phyloP scores from a whole-genome alignment of 2,888 invertebrate species.

The Lampropteryx suffumata region DNA sequence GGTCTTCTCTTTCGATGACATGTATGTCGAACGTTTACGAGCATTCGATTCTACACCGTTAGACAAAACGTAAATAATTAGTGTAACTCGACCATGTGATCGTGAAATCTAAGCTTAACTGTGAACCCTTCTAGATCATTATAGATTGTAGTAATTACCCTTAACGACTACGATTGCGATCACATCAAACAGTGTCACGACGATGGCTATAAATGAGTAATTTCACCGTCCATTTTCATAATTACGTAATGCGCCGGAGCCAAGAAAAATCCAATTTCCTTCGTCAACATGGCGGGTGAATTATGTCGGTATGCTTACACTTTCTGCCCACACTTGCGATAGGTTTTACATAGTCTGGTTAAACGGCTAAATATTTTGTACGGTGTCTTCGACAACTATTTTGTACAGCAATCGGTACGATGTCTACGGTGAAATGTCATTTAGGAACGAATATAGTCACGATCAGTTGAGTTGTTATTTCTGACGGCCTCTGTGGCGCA shows the following conservation, averaged over 20 bases:
- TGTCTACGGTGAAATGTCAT: no score
- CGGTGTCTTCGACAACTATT: neutral
- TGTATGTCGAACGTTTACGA: no score
- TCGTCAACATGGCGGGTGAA: slow-evolving; percentile 31
- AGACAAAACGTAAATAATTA: no score
- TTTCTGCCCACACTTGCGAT: slow-evolving; percentile 8
- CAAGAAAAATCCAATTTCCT: slow-evolving; percentile 48
- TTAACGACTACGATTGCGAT: slow-evolving; percentile 40
- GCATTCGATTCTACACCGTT: no score
- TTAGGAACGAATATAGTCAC: no score
- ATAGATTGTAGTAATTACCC: slow-evolving; percentile 31
- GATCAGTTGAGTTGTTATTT: no score
- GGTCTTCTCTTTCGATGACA: no score
- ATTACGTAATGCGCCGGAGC: slow-evolving; percentile 44
- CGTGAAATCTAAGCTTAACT: neutral
- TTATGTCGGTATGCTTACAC: slow-evolving; percentile 17
- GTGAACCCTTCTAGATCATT: slow-evolving; percentile 10
- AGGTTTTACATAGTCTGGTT: slow-evolving; percentile 10
- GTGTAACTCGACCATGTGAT: no score
- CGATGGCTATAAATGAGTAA: slow-evolving; percentile 52
- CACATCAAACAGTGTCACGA: slow-evolving; percentile 39
- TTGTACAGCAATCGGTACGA: no score
- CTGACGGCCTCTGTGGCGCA: no score
- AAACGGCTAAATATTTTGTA: slow-evolving; percentile 10
- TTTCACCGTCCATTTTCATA: slow-evolving; percentile 51